Evolutionary conservation across 2,113 vertebrate species (phyloP).

Genomic region (Solea solea): DNA sequence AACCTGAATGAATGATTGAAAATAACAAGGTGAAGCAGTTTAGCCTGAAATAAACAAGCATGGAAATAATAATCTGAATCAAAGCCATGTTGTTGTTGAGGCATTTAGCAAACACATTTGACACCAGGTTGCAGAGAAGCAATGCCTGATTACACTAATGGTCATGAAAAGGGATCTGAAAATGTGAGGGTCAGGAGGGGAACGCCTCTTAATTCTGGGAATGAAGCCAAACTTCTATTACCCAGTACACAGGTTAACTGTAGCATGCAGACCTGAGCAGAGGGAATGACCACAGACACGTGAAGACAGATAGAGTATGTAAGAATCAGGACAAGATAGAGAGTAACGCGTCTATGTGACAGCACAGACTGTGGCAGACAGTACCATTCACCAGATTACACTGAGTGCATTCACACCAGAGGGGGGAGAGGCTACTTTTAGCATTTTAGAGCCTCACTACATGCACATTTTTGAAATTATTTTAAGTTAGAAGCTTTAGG

Average conservation of each 20-base stretch:
- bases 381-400: conserved; percentile 49
- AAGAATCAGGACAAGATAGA: neutral
- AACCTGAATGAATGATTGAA: conserved; percentile 16
- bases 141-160: conserved; percentile 49
- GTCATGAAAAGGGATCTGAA: conserved; percentile 44
- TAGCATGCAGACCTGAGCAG: conserved; percentile 16
- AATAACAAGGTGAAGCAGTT: neutral
- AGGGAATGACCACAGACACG: conserved; percentile 4
- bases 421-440: conserved; percentile 1
- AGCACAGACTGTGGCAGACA: conserved; percentile 30
- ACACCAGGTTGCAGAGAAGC: neutral
- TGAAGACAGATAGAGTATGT: conserved; percentile 16
- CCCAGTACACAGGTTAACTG: conserved; percentile 7
- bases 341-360: conserved; percentile 18
- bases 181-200: conserved; percentile 38
- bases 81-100: neutral
- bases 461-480: conserved; percentile 7
- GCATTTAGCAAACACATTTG: conserved; percentile 9
- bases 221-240: conserved; percentile 45
- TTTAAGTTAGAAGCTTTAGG: neutral
- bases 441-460: neutral
- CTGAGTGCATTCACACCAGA: conserved; percentile 42
- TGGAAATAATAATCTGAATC: neutral
- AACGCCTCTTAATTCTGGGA: conserved; percentile 63
- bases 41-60: neutral